Percentiles rank a stretch among this genome's conserved stretches.
Conservation (phyloP, 2,888 invertebrate species). For the Dicranocentrus wangi region DNA sequence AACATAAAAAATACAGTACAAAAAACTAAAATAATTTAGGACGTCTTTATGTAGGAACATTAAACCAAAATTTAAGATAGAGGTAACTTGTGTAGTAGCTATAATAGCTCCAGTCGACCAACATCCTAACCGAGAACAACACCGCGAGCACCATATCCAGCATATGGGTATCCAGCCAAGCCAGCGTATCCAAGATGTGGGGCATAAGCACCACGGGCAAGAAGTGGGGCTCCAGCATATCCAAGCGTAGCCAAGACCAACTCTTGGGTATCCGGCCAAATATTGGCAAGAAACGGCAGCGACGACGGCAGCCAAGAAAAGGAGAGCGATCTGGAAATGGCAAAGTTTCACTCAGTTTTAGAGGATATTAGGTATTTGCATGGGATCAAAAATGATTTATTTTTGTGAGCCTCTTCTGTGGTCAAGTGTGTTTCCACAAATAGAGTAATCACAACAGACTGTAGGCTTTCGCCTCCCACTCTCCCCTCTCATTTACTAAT, state of each 20-base stretch:
- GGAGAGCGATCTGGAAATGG: slow-evolving; percentile 41
- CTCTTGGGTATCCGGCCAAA: slow-evolving; percentile 49
- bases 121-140: slow-evolving; percentile 20
- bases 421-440: slow-evolving; percentile 26
- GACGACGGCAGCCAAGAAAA: slow-evolving; percentile 66
- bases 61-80: slow-evolving; percentile 9
- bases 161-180: slow-evolving; percentile 3
- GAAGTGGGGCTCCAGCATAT: slow-evolving; percentile 33
- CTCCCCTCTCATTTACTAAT: not conserved
- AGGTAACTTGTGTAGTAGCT: slow-evolving; percentile 23
- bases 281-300: slow-evolving; percentile 65
- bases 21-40: slow-evolving; percentile 41
- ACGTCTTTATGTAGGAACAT: slow-evolving; percentile 13
- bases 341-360: too few relatives aligned
- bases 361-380: slow-evolving; percentile 37
- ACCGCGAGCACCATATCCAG: slow-evolving; percentile 35
- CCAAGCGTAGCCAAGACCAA: slow-evolving; percentile 49
- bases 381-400: slow-evolving; percentile 53
- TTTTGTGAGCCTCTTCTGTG: slow-evolving; percentile 16
- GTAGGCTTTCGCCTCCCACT: not conserved
- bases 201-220: slow-evolving; percentile 49
- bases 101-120: not conserved
- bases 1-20: slow-evolving; percentile 9
- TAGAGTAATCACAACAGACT: not conserved
- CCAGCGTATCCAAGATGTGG: slow-evolving; percentile 35